phyloP scores from a whole-genome alignment of 2,888 invertebrate species.

The Yponomeuta malinellus region DNA sequence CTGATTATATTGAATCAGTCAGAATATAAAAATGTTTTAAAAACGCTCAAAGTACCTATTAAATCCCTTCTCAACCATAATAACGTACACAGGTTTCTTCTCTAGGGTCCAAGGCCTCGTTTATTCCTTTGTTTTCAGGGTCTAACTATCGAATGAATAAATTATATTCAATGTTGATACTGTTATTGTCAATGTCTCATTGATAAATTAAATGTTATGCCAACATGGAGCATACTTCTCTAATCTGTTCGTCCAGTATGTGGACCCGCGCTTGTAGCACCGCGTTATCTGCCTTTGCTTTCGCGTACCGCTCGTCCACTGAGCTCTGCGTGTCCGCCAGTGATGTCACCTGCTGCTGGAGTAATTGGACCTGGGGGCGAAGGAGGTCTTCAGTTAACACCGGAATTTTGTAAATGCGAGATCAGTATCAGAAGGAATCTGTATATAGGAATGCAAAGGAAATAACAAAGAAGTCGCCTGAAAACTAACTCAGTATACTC shows the following conservation, averaged over 20 bases:
- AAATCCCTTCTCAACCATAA: too few species aligned
- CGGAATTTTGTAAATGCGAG: background rate
- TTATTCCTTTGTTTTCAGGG: too few species aligned
- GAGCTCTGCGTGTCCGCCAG: constrained; percentile 91
- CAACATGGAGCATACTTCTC: constrained; percentile 72
- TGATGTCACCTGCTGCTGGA: constrained; percentile 94
- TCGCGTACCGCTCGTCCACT: constrained; percentile 90
- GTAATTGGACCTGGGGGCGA: constrained; percentile 85
- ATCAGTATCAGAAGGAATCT: background rate
- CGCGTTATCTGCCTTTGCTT: constrained; percentile 95
- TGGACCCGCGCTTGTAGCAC: constrained; percentile 92
- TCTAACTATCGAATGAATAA: too few species aligned
- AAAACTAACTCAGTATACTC: too few species aligned
- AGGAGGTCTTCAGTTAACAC: background rate
- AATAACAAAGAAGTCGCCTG: too few species aligned
- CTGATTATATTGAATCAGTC: too few species aligned
- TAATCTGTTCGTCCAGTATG: constrained; percentile 92
- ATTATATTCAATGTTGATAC: too few species aligned
- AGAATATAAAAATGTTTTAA: too few species aligned
- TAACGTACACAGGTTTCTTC: too few species aligned
- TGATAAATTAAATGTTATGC: background rate
- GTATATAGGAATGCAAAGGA: too few species aligned
- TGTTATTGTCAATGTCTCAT: background rate
- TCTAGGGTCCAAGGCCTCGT: too few species aligned
- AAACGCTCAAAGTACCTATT: too few species aligned